Evolutionary conservation across 2,113 vertebrate species (phyloP).

Genomic region (Elephantulus edwardii): DNA sequence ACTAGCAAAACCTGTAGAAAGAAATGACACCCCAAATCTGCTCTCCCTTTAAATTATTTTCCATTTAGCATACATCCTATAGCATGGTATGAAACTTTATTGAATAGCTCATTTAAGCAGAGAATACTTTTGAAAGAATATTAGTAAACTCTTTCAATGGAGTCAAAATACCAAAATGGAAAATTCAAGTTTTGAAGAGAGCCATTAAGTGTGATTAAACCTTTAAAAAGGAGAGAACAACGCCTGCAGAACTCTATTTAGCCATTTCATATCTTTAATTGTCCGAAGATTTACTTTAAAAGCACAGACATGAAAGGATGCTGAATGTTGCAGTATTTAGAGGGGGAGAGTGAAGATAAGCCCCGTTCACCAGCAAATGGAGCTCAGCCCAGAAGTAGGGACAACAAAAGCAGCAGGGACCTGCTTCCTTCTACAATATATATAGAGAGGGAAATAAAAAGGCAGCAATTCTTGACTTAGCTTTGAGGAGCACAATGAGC

Average conservation of each 20-base stretch:
- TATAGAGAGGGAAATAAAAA: constrained; percentile 83
- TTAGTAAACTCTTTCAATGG: constrained; percentile 88
- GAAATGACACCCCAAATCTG: constrained; percentile 61
- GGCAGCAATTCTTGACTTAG: constrained; percentile 87
- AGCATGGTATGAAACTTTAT: constrained; percentile 81
- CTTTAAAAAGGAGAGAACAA: constrained; percentile 87
- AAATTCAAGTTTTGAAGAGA: constrained; percentile 89
- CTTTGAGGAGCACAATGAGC: constrained; percentile 86
- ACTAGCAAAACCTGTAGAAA: constrained; percentile 65
- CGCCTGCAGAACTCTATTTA: constrained; percentile 86
- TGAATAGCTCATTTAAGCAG: constrained; percentile 88
- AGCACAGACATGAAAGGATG: constrained; percentile 87
- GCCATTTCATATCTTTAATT: constrained; percentile 89
- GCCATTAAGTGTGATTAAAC: constrained; percentile 90
- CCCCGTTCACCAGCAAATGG: constrained; percentile 84
- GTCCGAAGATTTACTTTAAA: constrained; percentile 90
- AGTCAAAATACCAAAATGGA: constrained; percentile 86
- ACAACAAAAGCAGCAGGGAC: constrained; percentile 84
- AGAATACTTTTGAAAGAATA: constrained; percentile 87
- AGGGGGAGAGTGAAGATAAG: constrained; percentile 82
- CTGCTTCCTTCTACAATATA: constrained; percentile 83
- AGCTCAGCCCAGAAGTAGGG: constrained; percentile 85
- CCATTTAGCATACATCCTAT: constrained; percentile 81
- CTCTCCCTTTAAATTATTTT: constrained; percentile 81
- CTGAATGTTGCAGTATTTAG: constrained; percentile 85